Conservation (phyloP, 1,140 invertebrate genomes). For the Bombus ignitus region DNA sequence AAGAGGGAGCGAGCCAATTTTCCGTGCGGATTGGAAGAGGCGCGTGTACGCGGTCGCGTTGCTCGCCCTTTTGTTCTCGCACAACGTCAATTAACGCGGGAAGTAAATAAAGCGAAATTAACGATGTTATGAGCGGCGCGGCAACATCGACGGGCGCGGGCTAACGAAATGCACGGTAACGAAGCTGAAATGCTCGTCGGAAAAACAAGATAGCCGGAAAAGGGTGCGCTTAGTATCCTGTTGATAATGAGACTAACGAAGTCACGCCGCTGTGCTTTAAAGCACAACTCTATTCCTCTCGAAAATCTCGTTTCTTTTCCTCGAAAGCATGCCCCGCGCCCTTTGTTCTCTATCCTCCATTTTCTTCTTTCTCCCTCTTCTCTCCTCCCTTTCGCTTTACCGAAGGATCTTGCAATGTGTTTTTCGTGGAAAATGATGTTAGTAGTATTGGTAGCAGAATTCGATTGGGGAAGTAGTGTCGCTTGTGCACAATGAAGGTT, state of each 20-base stretch:
- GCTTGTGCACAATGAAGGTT: background rate
- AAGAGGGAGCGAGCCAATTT: background rate
- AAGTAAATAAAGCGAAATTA: slow-evolving; percentile 33
- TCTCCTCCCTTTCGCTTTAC: too few relatives aligned
- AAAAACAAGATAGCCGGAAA: background rate
- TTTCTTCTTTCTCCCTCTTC: background rate
- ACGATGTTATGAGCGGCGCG: slow-evolving; percentile 6
- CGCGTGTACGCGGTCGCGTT: background rate
- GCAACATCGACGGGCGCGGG: background rate
- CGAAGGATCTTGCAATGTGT: background rate
- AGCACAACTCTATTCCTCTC: background rate
- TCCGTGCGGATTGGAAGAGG: background rate
- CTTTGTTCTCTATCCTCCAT: background rate
- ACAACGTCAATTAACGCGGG: background rate
- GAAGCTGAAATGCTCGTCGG: slow-evolving; percentile 8
- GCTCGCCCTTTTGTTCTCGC: slow-evolving; percentile 11
- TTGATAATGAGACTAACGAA: slow-evolving; percentile 29
- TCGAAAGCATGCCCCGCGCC: background rate
- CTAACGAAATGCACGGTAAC: slow-evolving; percentile 17
- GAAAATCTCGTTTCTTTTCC: background rate
- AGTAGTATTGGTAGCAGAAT: background rate
- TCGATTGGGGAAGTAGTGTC: background rate
- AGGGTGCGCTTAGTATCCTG: background rate
- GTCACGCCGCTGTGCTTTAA: background rate
- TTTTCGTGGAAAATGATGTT: background rate